Evolutionary conservation across 2,888 invertebrate species (phyloP).

Genomic region (Drosophila robusta): DNA sequence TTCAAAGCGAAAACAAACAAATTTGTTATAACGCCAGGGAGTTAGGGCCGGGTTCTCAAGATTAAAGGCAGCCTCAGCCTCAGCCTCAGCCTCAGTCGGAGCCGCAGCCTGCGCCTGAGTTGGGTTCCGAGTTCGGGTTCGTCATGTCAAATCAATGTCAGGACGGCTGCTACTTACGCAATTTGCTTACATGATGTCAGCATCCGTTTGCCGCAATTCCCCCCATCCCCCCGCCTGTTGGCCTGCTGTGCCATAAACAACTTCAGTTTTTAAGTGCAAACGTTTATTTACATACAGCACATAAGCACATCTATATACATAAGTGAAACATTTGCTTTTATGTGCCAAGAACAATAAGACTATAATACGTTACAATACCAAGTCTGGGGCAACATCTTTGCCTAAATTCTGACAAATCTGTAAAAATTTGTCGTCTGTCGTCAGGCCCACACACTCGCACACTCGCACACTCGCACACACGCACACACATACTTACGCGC

Average conservation of each 20-base stretch:
- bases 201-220: conserved; percentile 23
- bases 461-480: conserved; percentile 14
- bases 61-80: conserved; percentile 9
- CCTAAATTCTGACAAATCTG: conserved; percentile 78
- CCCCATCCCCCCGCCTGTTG: not conserved
- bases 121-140: conserved; percentile 13
- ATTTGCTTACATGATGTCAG: conserved; percentile 79
- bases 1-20: conserved; percentile 60
- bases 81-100: conserved; percentile 1
- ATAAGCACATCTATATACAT: conserved; percentile 27
- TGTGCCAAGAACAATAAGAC: conserved; percentile 22
- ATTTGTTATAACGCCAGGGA: conserved; percentile 58
- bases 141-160: conserved; percentile 81
- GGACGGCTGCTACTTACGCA: conserved; percentile 63
- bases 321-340: conserved; percentile 42
- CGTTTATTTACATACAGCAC: conserved; percentile 35
- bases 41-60: conserved; percentile 1
- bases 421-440: conserved; percentile 82
- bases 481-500: conserved; percentile 22
- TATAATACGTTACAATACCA: conserved; percentile 15
- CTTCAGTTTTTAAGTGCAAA: conserved; percentile 73
- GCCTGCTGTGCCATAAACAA: conserved; percentile 54
- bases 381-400: conserved; percentile 26
- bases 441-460: conserved; percentile 11
- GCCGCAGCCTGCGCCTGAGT: not conserved